Conservation (phyloP, 2,113 vertebrate species). For the Myotis brandtii region DNA sequence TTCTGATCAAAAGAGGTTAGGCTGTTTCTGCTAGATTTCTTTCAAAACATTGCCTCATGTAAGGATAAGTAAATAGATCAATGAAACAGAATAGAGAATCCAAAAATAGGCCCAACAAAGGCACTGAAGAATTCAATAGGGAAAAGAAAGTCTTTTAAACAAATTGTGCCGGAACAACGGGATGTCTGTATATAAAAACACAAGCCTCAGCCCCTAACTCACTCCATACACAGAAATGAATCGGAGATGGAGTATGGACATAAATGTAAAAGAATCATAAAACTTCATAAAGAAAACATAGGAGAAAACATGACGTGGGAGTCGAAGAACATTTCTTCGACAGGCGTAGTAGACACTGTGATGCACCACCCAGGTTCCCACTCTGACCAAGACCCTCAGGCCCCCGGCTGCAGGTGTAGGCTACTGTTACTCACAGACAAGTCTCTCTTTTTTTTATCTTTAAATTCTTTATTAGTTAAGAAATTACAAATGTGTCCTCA, state of each 20-base stretch:
- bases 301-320: neutral
- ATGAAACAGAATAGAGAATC: constrained; percentile 64
- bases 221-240: constrained; percentile 26
- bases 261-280: neutral
- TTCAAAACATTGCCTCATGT: constrained; percentile 53
- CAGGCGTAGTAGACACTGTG: neutral
- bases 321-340: neutral
- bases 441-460: neutral
- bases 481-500: no score
- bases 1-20: constrained; percentile 44
- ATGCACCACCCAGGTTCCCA: neutral
- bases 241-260: constrained; percentile 4
- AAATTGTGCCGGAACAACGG: neutral
- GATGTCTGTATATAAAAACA: neutral
- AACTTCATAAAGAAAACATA: neutral
- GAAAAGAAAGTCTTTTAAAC: constrained; percentile 52
- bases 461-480: no score
- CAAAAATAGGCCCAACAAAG: constrained; percentile 69
- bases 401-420: neutral
- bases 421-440: neutral
- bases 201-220: neutral
- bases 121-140: constrained; percentile 45
- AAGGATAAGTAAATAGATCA: constrained; percentile 69
- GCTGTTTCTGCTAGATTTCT: constrained; percentile 50
- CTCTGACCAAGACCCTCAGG: neutral